Evolutionary conservation across 2,113 vertebrate genomes (phyloP).

Genomic region (Paramisgurnus dabryanus): DNA sequence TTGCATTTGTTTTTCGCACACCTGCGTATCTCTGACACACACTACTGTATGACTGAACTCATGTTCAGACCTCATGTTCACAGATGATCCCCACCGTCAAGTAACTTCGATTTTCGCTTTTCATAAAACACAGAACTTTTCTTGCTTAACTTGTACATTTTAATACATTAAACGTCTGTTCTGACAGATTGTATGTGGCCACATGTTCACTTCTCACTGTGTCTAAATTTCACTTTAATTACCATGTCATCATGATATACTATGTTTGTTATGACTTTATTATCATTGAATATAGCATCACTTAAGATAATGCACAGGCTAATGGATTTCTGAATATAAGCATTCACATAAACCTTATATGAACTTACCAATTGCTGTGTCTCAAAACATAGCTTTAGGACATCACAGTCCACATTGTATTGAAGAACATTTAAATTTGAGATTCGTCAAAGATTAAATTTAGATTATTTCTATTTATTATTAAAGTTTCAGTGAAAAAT

Average conservation of each 20-base stretch:
- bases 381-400: too few relatives aligned
- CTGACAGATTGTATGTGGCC: conserved; percentile 34
- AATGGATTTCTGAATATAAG: conserved; percentile 3
- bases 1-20: too few relatives aligned
- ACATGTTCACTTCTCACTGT: conserved; percentile 31
- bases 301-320: conserved; percentile 19
- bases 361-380: too few relatives aligned
- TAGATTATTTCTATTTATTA: too few relatives aligned
- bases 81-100: not conserved
- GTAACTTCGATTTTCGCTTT: conserved; percentile 1
- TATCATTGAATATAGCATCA: not conserved
- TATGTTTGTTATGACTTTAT: conserved; percentile 27
- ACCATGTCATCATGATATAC: conserved; percentile 34
- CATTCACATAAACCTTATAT: too few relatives aligned
- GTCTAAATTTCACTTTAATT: conserved; percentile 42
- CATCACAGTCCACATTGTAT: too few relatives aligned
- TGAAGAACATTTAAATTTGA: too few relatives aligned
- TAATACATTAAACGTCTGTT: conserved; percentile 23
- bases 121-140: conserved; percentile 12
- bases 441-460: too few relatives aligned
- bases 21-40: not conserved
- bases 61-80: not conserved
- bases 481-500: too few relatives aligned
- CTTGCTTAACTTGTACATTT: conserved; percentile 20
- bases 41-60: not conserved